Conservation (phyloP, 2,888 invertebrate species). For the Polymixis lichenea region DNA sequence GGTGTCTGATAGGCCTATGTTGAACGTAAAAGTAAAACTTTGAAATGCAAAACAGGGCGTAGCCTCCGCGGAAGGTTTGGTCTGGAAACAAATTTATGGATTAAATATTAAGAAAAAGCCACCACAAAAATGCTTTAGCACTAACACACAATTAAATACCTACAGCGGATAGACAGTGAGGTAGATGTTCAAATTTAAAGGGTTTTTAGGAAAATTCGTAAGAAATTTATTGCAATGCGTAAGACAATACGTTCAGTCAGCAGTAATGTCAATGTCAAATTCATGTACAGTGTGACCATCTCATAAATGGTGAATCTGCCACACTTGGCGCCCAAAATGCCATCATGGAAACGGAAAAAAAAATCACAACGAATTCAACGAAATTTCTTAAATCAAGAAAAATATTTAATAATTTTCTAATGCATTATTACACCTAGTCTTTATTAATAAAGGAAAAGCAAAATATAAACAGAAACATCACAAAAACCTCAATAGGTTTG, state of each 20-base stretch:
- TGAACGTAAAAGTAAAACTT: constrained; percentile 87
- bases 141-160: constrained; percentile 28
- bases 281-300: no score
- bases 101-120: constrained; percentile 1
- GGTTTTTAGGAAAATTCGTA: constrained; percentile 18
- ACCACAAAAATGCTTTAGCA: background rate
- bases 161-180: constrained; percentile 37
- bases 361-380: no score
- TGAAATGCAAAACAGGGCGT: constrained; percentile 85
- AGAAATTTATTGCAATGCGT: constrained; percentile 16
- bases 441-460: no score
- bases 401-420: no score
- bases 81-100: constrained; percentile 64
- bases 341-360: no score
- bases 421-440: no score
- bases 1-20: constrained; percentile 97
- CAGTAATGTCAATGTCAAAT: constrained; percentile 36
- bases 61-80: constrained; percentile 74
- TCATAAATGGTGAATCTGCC: no score
- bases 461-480: no score
- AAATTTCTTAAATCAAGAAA: no score
- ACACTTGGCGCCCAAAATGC: no score
- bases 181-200: constrained; percentile 17
- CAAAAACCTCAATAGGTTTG: no score
- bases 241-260: constrained; percentile 8